Evolutionary conservation across 2,113 vertebrate species (phyloP).

Genomic region (Lepus americanus): DNA sequence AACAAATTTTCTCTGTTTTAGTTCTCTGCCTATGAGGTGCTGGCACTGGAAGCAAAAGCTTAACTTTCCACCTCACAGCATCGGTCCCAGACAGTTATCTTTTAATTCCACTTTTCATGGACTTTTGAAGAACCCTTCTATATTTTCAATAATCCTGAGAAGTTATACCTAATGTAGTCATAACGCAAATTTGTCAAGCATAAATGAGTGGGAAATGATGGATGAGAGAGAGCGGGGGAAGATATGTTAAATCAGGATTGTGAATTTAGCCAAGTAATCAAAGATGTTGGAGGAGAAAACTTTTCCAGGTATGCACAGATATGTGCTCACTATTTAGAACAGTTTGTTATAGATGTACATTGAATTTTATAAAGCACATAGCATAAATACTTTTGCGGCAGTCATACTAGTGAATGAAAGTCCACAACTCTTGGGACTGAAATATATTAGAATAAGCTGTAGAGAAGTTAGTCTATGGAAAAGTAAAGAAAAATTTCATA

Average conservation of each 20-base stretch:
- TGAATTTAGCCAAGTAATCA: constrained; percentile 37
- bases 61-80: no score
- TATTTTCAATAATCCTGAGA: neutral
- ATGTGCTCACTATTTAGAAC: neutral
- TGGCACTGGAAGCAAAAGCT: no score
- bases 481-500: neutral
- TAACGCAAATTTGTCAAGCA: constrained; percentile 27
- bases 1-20: no score
- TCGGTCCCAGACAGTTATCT: no score
- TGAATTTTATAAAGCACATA: neutral
- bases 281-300: constrained; percentile 10
- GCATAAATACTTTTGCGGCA: constrained; percentile 7
- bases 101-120: no score
- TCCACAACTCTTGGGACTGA: neutral
- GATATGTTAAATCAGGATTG: neutral
- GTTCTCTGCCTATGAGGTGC: no score
- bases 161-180: neutral
- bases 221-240: neutral
- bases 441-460: constrained; percentile 6
- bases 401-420: neutral
- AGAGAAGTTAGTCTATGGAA: neutral
- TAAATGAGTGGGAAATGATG: neutral
- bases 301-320: neutral
- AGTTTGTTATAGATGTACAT: neutral
- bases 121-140: no score